Percentiles rank a stretch among this genome's conserved stretches.
Evolutionary conservation across 2,888 invertebrate species (phyloP).

Genomic region (Morpho achilles): DNA sequence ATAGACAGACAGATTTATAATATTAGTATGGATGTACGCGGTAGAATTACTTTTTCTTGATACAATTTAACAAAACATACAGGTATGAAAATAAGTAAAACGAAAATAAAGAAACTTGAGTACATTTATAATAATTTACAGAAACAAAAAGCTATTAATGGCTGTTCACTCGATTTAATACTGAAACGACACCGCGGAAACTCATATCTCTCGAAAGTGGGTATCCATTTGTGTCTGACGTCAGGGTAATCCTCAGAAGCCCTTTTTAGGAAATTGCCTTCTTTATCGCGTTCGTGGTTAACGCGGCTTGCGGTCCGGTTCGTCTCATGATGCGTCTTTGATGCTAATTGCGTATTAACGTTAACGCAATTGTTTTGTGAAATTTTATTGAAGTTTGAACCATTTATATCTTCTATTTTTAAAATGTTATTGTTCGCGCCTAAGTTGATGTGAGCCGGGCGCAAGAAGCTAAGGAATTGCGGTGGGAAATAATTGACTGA

Average conservation of each 20-base stretch:
- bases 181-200: constrained; percentile 15
- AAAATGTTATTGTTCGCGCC: no score
- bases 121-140: no score
- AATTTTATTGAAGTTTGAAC: not conserved
- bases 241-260: constrained; percentile 27
- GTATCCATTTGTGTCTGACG: constrained; percentile 27
- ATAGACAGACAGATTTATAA: no score
- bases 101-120: no score
- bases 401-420: no score
- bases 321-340: constrained; percentile 17
- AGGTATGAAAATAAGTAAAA: no score
- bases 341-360: constrained; percentile 2
- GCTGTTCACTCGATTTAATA: constrained; percentile 16
- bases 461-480: no score
- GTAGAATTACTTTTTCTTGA: no score
- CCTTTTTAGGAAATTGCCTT: constrained; percentile 32
- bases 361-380: not conserved
- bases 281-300: constrained; percentile 26
- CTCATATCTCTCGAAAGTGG: constrained; percentile 21
- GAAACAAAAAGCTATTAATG: constrained; percentile 17
- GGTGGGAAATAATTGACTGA: no score
- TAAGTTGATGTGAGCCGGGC: no score
- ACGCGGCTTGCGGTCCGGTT: constrained; percentile 13
- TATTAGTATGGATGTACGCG: no score
- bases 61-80: no score